Percentiles rank a stretch among this genome's conserved stretches.
Conservation (phyloP, 1,140 invertebrate genomes). For the Trichomalopsis sarcophagae region DNA sequence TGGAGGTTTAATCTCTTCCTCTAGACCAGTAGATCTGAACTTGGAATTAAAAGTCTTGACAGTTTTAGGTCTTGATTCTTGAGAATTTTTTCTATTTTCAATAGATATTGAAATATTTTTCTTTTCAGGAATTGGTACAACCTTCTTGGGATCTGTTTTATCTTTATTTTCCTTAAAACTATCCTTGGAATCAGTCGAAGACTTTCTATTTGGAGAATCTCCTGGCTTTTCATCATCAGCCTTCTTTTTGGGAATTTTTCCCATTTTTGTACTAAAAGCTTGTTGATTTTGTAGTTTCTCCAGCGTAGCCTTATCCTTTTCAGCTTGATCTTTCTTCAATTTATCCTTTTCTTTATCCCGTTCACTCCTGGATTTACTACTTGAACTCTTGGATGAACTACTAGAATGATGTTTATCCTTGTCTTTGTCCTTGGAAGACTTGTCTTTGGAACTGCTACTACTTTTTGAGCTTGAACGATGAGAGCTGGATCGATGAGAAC, state of each 20-base stretch:
- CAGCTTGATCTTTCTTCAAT: conserved; percentile 75
- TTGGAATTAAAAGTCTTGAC: conserved; percentile 92
- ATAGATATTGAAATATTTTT: conserved; percentile 88
- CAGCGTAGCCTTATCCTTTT: conserved; percentile 81
- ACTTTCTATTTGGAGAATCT: conserved; percentile 59
- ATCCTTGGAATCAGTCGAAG: conserved; percentile 67
- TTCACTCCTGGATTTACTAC: conserved; percentile 64
- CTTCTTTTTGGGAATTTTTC: conserved; percentile 85
- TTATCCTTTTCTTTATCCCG: conserved; percentile 73
- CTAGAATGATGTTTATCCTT: conserved; percentile 71
- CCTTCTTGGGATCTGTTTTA: conserved; percentile 66
- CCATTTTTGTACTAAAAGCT: conserved; percentile 80
- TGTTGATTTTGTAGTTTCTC: conserved; percentile 81
- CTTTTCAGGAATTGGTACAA: conserved; percentile 66
- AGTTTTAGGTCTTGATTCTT: conserved; percentile 83
- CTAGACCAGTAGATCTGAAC: conserved; percentile 89
- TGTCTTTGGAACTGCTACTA: conserved; percentile 63
- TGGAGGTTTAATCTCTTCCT: conserved; percentile 87
- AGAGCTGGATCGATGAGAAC: conserved; percentile 69
- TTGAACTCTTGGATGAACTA: conserved; percentile 64
- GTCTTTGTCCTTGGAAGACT: conserved; percentile 70
- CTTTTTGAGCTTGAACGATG: conserved; percentile 67
- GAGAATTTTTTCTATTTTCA: conserved; percentile 82
- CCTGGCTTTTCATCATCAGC: conserved; percentile 68
- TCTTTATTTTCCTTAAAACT: conserved; percentile 69